Base-by-base conservation (phyloP, 2,113 vertebrate genomes). In the Hippoglossus stenolepis region DNA sequence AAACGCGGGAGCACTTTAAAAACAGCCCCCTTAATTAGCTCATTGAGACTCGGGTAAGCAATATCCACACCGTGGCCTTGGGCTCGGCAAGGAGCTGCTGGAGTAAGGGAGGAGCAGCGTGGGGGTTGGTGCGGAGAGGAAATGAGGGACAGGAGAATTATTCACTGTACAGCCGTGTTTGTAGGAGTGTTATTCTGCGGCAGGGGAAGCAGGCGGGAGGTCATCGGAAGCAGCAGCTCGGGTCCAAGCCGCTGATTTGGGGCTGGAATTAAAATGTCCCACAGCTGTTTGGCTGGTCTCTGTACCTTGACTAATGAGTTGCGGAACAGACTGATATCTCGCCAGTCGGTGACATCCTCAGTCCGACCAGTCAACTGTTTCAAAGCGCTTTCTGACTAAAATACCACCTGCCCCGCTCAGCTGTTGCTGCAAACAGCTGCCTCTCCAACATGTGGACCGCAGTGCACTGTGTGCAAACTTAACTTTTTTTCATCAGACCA, bases 21-120 rank as follows among this genome's bases (percentile, higher is more conserved):
- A 91, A 70, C 85, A 81, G 78, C 85, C 82, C 65, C 86, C 84
- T 89, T 94, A 92, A 93, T 94, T 91, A 93, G 91, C 91, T 91
- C 80, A 18, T 82, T 75, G 86, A 89, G 90, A 89, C 74, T 76
- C n/a, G 65, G 81, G 85, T 85, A 70, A 90, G 88, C 88, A 82
- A 75, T 70, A 88, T 79, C 76, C 62, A 53, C 81, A 57, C 47
- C 20, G 47, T 65, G 75, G 85, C 85, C 83, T 70, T 20, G 58
- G 82, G 80, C 79, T 70, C 47, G 65, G 82, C 75, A 69, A 66
- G 84, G 62, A 69, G 80, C 53, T 57, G 66, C 87, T 69, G 77
- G 83, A 82, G 20, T 45, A 18, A 45, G 51, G 47, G 61, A 18
- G 45, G 35, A 2, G 65, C 31, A 23, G 59, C 18, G 23, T n/a